Base-by-base conservation (phyloP, 2,113 vertebrate species). In the Ptyas mucosa region DNA sequence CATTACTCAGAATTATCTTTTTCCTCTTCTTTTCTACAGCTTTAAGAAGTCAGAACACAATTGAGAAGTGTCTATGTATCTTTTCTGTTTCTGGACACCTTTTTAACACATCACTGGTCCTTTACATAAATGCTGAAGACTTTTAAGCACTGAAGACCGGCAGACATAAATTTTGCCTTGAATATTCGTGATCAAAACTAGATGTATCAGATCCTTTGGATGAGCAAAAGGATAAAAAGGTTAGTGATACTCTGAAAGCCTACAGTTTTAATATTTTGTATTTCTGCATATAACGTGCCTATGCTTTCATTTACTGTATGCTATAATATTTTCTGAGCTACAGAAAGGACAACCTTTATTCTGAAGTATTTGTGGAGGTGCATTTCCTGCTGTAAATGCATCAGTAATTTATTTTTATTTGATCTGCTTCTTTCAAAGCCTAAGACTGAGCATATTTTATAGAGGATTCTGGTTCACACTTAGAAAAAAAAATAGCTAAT, bases 191-290 rank as follows among this genome's bases (percentile, higher is more conserved):
- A 52, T 91, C 88, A 57, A 51, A 53, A 0, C 0, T 34, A 94
- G 89, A 96, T 91, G 14, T 94, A 55, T 52, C 94, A 92, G 93
- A 95, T 88, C 95, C 96, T 93, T 95, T 96, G 95, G 94, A 97
- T 96, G 96, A 93, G 88, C 95, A 93, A 95, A 96, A 96, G 95
- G 95, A 98, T 95, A 96, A 96, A 89, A 98, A 98, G 98, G 98
- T 98, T 95, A 97, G 97, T 97, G 69, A 81, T 75, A 92, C 93
- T 34, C 85, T 91, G 94, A 93, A 94, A 94, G 1, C 18, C 6
- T 92, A 52, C 43, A 5, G 1, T 89, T 93, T 95, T 9, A 11
- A 26, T 49, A 89, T 10, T 26, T 4, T 92, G 94, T 94, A 0
- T 1, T 93, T 92, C 85, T 92, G 92, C 29, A 20, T 23, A 57